Evolutionary conservation across 2,888 invertebrate species (phyloP), one percentile per base, ranked within the genome.

Genomic region (Prostheceraeus crozeri): DNA sequence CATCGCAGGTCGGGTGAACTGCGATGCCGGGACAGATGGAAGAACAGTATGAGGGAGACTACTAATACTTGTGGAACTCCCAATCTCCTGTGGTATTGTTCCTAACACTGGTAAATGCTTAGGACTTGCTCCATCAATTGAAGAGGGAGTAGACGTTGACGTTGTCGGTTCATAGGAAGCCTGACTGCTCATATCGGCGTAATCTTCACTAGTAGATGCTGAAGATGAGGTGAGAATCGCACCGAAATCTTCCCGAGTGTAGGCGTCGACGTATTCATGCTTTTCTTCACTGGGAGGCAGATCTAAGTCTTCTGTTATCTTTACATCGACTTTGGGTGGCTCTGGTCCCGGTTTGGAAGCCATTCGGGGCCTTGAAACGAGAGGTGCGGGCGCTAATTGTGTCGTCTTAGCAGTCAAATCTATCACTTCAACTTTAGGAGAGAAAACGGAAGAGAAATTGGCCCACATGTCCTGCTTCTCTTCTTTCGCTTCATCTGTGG

Each of bases 231-330:
- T n/a, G n/a, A n/a, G n/a, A 4, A n/a, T 40, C 16, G 16, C 40
- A n/a, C 40, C 14, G 40, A 40, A 40, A 14, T 40, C 40, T 14
- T 40, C 40, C n/a, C 40, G 14, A 6, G 40, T 4, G 19, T 40
- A 40, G 4, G 16, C 16, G n/a, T 40, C 40, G 16, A 40, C 40
- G 8, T 14, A 40, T n/a, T 40, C 40, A 21, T 40, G 40, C 40
- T 40, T 40, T 21, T 40, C 40, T 40, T 40, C 40, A n/a, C 40
- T 40, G 40, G 40, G 40, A n/a, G 40, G 40, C 40, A 40, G 19
- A 14, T 40, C 40, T 4, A 40, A 4, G 40, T 40, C 40, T 33
- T 10, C 33, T 33, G 8, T 33, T 10, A 10, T 33, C 8, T 10
- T n/a, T n/a, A 21, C 40, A n/a, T 14, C 16, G 6, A n/a, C 8